Evolutionary conservation across 2,888 invertebrate species (phyloP).

Genomic region (Noctua pronuba): DNA sequence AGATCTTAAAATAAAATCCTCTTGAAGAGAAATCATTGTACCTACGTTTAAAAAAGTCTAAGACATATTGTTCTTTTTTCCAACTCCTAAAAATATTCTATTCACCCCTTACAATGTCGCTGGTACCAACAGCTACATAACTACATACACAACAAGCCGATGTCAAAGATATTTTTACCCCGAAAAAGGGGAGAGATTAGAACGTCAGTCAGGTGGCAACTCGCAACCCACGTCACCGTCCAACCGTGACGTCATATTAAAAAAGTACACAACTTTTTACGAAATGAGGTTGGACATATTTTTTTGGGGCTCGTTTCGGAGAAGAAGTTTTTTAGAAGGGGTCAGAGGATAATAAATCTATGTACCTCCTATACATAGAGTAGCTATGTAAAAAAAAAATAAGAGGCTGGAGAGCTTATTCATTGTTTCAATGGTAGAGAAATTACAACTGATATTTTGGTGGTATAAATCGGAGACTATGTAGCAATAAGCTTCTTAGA

Average conservation of each 20-base stretch:
- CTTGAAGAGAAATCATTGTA: neutral
- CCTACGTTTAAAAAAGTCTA: no score
- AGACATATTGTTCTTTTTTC: neutral
- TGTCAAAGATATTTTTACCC: slow-evolving; percentile 62
- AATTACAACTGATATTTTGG: neutral
- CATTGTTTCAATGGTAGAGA: neutral
- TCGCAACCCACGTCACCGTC: slow-evolving; percentile 62
- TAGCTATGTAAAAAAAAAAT: slow-evolving; percentile 1
- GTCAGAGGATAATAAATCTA: slow-evolving; percentile 1
- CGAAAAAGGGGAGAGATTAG: slow-evolving; percentile 52
- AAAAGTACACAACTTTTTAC: slow-evolving; percentile 64
- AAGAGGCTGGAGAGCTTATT: neutral
- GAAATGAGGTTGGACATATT: slow-evolving; percentile 42
- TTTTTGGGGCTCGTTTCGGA: slow-evolving; percentile 39
- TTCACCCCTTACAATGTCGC: neutral
- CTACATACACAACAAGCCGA: neutral
- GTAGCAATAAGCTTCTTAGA: neutral
- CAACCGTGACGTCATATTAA: slow-evolving; percentile 61
- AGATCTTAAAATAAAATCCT: neutral
- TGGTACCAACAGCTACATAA: neutral
- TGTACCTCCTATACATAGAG: neutral
- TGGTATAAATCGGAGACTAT: neutral
- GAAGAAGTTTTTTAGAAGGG: slow-evolving; percentile 42
- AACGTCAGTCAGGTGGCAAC: slow-evolving; percentile 57
- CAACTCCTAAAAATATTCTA: slow-evolving; percentile 2